Evolutionary conservation across 2,113 vertebrate genomes (phyloP), one percentile per base, ranked within the genome.

Genomic region (Tachuris rubrigastra): DNA sequence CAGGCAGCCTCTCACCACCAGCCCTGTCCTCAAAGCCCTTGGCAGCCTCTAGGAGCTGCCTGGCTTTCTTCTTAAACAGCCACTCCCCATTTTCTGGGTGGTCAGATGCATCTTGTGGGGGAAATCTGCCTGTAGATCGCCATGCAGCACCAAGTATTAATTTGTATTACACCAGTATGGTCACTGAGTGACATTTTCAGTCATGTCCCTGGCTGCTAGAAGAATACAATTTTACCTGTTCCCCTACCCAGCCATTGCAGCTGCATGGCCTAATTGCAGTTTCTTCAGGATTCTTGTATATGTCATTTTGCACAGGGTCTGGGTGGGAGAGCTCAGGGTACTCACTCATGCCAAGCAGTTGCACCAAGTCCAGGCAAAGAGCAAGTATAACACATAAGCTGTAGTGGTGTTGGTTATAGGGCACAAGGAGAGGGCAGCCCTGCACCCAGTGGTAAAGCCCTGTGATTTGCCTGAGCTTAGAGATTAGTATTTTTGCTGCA

Each of bases 351-450:
- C 30, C 44, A 35, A 44, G 14, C 19, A 27, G 7, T 24, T 39
- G 27, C 3, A 0, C 28, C 1, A 5, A 24, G 50, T 6, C n/a
- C 2, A 2, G 16, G 37, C 44, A 52, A 30, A 23, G 21, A 76
- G 23, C 9, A 1, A 13, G 24, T 8, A 2, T 58, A 22, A 19
- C 50, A 7, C 1, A 1, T 33, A 60, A 65, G 28, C 52, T 82
- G 53, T 0, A 0, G 5, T 25, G 28, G 8, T 7, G 0, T 7
- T 49, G 79, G 22, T 3, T n/a, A 1, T 10, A 23, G 31, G 28
- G n/a, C 60, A 74, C 35, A 35, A 49, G 59, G 30, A 75, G 11
- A 5, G 3, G 42, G 20, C 41, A 78, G 49, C 44, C 75, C 44
- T 71, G 11, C 28, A 9, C 24, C 23, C 31, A 85, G 42, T 27